Evolutionary conservation across 2,888 invertebrate genomes (phyloP), one percentile per base, ranked within the genome.

Genomic region (Dasypolia templi): DNA sequence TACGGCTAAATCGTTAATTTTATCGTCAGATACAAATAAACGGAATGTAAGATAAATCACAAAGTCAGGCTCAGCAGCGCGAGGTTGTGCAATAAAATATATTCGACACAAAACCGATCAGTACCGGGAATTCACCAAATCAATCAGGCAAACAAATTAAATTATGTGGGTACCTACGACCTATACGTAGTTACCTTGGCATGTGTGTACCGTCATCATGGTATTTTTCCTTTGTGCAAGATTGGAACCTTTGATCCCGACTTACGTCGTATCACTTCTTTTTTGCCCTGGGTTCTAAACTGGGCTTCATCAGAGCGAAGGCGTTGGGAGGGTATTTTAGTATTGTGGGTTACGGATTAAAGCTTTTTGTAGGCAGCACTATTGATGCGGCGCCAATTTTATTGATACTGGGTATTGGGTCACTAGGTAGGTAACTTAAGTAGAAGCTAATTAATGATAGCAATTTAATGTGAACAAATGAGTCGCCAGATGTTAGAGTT

Each of bases 21-120:
- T 90, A 90, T 87, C 86, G 86, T 87, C 85, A 86, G 88, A 81
- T 88, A 90, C 88, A 91, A 92, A 91, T 91, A 91, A 91, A 89
- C 82, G 81, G 84, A 86, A 81, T 86, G 86, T 82, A 83, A 87
- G 86, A 91, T 92, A 90, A 92, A 91, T 91, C 89, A 89, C 87
- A 86, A 79, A 85, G 88, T 85, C 86, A 81, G 78, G 85, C 82
- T 86, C 84, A 84, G 79, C 73, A 74, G 69, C 81, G 83, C 77
- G 82, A 81, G 73, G 86, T 63, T 82, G 72, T 69, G 70, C 84
- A 84, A 88, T 87, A 87, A 89, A 89, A 89, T 74, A 86, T 87
- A 88, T 89, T 88, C 83, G 87, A 86, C 84, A 86, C 81, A 83
- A 84, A 84, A 80, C 71, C 79, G 85, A 85, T 75, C 84, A 71